phyloP scores from a whole-genome alignment of 2,797 vertebrate species.

The Cephalopachus bancanus region DNA sequence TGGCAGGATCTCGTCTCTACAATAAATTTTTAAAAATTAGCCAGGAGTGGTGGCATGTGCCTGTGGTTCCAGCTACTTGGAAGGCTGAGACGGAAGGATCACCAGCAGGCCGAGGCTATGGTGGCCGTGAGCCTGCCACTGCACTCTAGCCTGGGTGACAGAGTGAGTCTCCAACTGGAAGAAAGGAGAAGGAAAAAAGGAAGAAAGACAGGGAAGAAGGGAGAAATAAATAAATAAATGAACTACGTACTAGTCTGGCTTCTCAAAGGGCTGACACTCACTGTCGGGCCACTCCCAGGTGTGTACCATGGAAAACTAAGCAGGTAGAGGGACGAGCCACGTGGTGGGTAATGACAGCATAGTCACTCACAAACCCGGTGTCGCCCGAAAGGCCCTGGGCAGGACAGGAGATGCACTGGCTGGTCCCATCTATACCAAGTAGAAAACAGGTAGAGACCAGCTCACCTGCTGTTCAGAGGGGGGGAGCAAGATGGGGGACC shows the following conservation, averaged over 20 bases:
- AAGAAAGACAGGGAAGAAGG: neutral
- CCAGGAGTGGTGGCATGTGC: no score
- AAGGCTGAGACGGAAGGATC: no score
- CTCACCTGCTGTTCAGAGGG: neutral
- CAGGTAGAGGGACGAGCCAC: neutral
- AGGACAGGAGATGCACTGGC: rapidly evolving
- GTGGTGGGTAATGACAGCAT: rapidly evolving
- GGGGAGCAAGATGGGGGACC: neutral
- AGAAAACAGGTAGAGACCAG: neutral
- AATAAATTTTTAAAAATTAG: no score
- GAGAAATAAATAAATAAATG: neutral
- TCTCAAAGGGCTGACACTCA: neutral
- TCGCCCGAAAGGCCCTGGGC: rapidly evolving
- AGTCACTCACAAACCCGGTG: neutral
- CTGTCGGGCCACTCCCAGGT: rapidly evolving
- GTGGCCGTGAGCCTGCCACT: no score
- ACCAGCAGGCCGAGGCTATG: no score
- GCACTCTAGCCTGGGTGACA: neutral
- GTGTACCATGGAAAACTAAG: rapidly evolving
- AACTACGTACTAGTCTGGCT: neutral
- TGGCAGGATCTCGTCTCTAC: no score
- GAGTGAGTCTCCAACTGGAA: neutral
- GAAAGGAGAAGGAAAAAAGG: neutral
- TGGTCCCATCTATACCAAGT: neutral
- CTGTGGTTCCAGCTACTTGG: no score